Evolutionary conservation across 1,140 invertebrate species (phyloP).

Genomic region (Heliconius himera): DNA sequence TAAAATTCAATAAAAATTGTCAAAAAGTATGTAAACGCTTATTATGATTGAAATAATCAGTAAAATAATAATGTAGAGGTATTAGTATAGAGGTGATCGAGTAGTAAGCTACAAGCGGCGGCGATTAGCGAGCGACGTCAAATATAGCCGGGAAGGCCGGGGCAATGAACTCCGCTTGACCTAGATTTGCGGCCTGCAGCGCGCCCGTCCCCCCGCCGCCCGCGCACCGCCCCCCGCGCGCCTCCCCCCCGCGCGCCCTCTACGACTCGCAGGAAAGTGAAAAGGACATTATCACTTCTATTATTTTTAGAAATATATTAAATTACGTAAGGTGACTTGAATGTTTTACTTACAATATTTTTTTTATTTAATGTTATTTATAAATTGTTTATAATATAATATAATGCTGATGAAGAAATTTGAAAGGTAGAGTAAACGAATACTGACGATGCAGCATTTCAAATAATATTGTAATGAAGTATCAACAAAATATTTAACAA

Average conservation of each 20-base stretch:
- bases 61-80: background rate
- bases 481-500: background rate
- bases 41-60: background rate
- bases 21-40: background rate
- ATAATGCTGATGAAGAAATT: background rate
- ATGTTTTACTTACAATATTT: background rate
- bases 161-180: conserved; percentile 81
- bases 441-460: conserved; percentile 5
- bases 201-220: conserved; percentile 53
- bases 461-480: conserved; percentile 9
- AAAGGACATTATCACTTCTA: conserved; percentile 63
- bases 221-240: conserved; percentile 26
- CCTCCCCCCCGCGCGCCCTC: conserved; percentile 42
- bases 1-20: background rate
- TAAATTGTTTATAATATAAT: background rate
- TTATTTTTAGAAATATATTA: conserved; percentile 25
- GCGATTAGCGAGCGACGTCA: conserved; percentile 74
- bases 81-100: conserved; percentile 23
- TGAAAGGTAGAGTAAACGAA: background rate
- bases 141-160: conserved; percentile 82
- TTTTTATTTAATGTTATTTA: background rate
- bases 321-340: background rate
- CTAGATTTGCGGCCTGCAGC: conserved; percentile 61
- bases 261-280: conserved; percentile 75
- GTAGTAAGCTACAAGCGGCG: conserved; percentile 39